Evolutionary conservation across 1,140 invertebrate species (phyloP).

Genomic region (Drosophila auraria): DNA sequence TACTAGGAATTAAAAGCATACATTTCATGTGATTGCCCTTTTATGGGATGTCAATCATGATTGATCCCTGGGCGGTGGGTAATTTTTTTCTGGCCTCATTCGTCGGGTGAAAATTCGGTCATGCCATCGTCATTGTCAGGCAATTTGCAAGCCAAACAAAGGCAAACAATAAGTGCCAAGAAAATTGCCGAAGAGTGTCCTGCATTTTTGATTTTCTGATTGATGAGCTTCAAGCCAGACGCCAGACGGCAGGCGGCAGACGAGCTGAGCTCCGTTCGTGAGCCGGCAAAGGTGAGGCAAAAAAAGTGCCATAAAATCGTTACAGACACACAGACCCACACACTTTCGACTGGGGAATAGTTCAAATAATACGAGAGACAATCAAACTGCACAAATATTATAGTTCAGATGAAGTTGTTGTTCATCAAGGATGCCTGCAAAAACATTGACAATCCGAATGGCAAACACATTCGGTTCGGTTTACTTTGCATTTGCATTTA

Average conservation of each 20-base stretch:
- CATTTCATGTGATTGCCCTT: slow-evolving; percentile 33
- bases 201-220: slow-evolving; percentile 38
- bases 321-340: background rate
- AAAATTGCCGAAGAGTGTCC: slow-evolving; percentile 43
- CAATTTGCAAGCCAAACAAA: slow-evolving; percentile 40
- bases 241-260: background rate
- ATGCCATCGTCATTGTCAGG: slow-evolving; percentile 38
- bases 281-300: background rate
- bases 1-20: slow-evolving; percentile 12
- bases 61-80: slow-evolving; percentile 19
- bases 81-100: slow-evolving; percentile 19
- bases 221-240: slow-evolving; percentile 24
- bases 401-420: slow-evolving; percentile 7
- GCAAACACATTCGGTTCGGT: slow-evolving; percentile 33
- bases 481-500: slow-evolving; percentile 49
- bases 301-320: slow-evolving; percentile 14
- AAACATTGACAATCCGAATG: slow-evolving; percentile 34
- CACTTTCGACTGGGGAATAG: slow-evolving; percentile 1
- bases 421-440: slow-evolving; percentile 17
- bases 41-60: slow-evolving; percentile 38
- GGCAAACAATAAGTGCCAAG: slow-evolving; percentile 34
- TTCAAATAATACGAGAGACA: slow-evolving; percentile 34
- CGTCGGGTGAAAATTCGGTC: slow-evolving; percentile 26
- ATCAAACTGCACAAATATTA: slow-evolving; percentile 50
- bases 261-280: background rate